Percentiles rank a stretch among this genome's conserved stretches.
Conservation (phyloP, 92 coral and sea anemone genomes). For the Paramuricea clavata region DNA sequence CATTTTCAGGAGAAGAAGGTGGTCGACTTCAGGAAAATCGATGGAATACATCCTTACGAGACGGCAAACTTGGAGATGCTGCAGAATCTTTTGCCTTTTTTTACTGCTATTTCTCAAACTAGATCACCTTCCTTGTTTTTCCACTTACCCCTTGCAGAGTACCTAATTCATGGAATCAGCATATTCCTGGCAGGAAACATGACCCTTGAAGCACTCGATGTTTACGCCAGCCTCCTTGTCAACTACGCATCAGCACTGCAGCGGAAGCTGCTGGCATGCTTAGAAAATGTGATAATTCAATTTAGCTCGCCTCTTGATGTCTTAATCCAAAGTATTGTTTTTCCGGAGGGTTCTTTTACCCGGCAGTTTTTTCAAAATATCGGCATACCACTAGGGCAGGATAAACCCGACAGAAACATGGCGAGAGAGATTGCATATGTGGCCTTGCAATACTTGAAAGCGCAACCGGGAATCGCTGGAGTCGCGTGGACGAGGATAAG, state of each 20-base stretch:
- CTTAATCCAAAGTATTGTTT: neutral
- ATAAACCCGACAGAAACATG: neutral
- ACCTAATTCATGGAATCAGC: slow-evolving; percentile 20
- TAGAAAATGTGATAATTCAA: neutral
- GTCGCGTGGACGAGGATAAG: slow-evolving; percentile 20
- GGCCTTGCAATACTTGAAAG: slow-evolving; percentile 9
- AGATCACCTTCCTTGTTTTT: neutral
- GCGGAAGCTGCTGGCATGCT: neutral
- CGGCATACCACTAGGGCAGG: neutral
- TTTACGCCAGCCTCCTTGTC: neutral
- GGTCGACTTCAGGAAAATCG: neutral
- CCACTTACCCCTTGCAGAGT: slow-evolving; percentile 40
- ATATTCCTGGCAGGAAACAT: slow-evolving; percentile 27
- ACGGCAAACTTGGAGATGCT: slow-evolving; percentile 16
- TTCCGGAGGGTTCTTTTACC: slow-evolving; percentile 8
- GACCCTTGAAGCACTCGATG: neutral
- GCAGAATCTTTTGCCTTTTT: slow-evolving; percentile 7
- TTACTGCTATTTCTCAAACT: slow-evolving; percentile 10
- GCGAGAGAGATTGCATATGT: neutral
- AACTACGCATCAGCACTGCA: neutral
- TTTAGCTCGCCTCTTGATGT: slow-evolving; percentile 32
- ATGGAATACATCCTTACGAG: slow-evolving; percentile 34
- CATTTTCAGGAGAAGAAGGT: neutral
- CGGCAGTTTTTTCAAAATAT: slow-evolving; percentile 15
- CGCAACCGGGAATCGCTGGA: slow-evolving; percentile 3